These are phyloP conservation scores for Ephydatia muelleri DNA, from an alignment of 37 sponge, comb jelly and placozoan genomes.

Conservation along the genomic window DNA sequence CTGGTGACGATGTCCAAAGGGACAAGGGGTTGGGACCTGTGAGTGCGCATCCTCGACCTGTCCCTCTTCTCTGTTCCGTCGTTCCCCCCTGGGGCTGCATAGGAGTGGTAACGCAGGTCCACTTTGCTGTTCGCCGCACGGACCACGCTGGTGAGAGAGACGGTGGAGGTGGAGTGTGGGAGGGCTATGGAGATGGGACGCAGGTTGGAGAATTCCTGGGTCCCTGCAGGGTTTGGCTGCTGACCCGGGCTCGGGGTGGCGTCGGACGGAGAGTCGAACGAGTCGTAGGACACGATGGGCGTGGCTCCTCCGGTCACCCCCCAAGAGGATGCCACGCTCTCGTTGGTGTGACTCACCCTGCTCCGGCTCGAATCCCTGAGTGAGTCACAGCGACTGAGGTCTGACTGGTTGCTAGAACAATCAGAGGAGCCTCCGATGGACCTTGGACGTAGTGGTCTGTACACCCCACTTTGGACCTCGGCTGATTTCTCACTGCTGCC, in stretches of 20 bases:
- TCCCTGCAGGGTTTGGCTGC: too few species aligned
- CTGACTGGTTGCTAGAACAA: conserved; percentile 52
- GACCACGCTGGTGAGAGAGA: conserved; percentile 39
- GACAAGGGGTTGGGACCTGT: too few species aligned
- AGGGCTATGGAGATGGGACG: conserved; percentile 24
- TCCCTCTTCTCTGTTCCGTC: neutral
- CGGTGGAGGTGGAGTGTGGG: conserved; percentile 47
- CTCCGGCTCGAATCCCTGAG: conserved; percentile 51
- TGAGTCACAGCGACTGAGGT: conserved; percentile 53
- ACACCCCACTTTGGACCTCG: conserved; percentile 4
- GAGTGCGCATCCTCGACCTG: too few species aligned
- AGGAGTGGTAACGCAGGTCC: conserved; percentile 48
- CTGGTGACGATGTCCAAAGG: neutral
- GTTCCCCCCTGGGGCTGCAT: conserved; percentile 18
- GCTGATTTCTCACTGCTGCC: neutral
- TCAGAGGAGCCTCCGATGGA: conserved; percentile 70
- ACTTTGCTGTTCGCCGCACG: conserved; percentile 19
- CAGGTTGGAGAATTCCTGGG: conserved; percentile 38
- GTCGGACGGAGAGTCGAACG: conserved; percentile 17
- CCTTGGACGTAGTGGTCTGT: conserved; percentile 40
- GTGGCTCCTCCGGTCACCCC: too few species aligned
- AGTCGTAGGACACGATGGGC: conserved; percentile 31
- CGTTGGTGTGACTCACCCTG: conserved; percentile 30
- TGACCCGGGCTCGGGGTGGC: conserved; percentile 25
- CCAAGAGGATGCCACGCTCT: too few species aligned